Evolutionary conservation across 2,797 vertebrate genomes (phyloP), one percentile per base, ranked within the genome.

Genomic region (Coluber constrictor): DNA sequence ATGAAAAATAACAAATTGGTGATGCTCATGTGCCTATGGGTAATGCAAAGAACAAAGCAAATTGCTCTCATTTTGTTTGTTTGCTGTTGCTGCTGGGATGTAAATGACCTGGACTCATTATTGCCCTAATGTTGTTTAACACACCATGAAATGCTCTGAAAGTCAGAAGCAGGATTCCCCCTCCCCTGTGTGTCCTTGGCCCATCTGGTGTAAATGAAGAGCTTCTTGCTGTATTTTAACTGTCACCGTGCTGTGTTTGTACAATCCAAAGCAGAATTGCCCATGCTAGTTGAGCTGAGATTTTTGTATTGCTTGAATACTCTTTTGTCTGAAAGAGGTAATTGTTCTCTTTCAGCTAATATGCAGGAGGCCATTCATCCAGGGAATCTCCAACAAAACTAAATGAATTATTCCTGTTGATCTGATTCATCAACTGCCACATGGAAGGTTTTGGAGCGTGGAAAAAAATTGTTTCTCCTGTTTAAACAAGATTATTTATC

Each of bases 381-480:
- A 89, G 60, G 90, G 1, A 12, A 93, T 86, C 90, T 86, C 88
- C 57, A 91, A 70, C 93, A 93, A 94, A 86, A 95, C 92, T 83
- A 4, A 90, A 37, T 10, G 1, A 92, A 66, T 95, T 92, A 74
- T 87, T 88, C 57, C 83, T 93, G 20, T 91, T 95, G 91, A 93
- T 94, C 59, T 54, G 79, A 90, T 90, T 94, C 93, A 88, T 55
- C 0, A 47, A 83, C 87, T 94, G 92, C 90, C 94, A 88, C 74
- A 87, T 86, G 87, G 90, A 88, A 95, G 92, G 94, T 91, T 95
- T 93, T 88, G 92, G 87, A 91, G 79, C 86, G 55, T 87, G 43
- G 92, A 93, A 96, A 88, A 95, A 86, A 94, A 94, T 93, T 74
- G 57, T 83, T 94, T 93, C 93, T 92, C 12, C 11, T 70, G 18